Percentiles rank a stretch among this genome's conserved stretches.
Conservation (phyloP, 2,888 invertebrate species). For the Drosophila planitibia region DNA sequence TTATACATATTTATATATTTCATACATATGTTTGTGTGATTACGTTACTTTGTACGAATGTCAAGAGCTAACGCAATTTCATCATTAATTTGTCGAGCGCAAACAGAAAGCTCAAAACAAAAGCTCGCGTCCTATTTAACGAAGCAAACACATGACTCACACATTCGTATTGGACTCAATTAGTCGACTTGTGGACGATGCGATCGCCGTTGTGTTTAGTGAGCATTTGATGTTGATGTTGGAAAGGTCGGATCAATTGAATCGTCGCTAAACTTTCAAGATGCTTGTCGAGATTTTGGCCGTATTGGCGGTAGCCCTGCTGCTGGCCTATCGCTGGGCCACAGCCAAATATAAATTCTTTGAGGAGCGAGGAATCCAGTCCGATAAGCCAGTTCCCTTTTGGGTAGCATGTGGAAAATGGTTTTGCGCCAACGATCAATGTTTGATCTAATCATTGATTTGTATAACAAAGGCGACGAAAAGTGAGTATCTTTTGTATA, state of each 20-base stretch:
- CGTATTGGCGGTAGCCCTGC: slow-evolving; percentile 31
- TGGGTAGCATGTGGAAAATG: slow-evolving; percentile 47
- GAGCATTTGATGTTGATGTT: slow-evolving; percentile 1
- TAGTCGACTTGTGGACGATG: slow-evolving; percentile 6
- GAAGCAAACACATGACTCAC: neutral
- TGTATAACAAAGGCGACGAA: slow-evolving; percentile 23
- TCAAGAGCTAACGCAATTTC: slow-evolving; percentile 11
- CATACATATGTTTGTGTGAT: neutral
- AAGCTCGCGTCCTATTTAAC: slow-evolving; percentile 17
- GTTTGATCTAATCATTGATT: slow-evolving; percentile 36
- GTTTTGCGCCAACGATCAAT: slow-evolving; percentile 28
- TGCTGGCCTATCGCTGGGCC: slow-evolving; percentile 74
- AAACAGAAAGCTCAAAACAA: slow-evolving; percentile 18
- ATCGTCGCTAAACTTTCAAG: slow-evolving; percentile 5
- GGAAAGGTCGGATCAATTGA: neutral
- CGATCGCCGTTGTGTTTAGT: slow-evolving; percentile 14
- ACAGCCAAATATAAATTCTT: slow-evolving; percentile 66
- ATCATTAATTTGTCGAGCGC: slow-evolving; percentile 3
- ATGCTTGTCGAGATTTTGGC: slow-evolving; percentile 40
- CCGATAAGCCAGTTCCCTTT: slow-evolving; percentile 34
- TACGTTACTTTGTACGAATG: neutral
- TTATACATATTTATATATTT: neutral
- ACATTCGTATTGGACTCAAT: slow-evolving; percentile 1
- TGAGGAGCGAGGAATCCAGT: slow-evolving; percentile 67
- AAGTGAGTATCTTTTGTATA: slow-evolving; percentile 34